Base-by-base conservation (phyloP, 92 coral and sea anemone species). In the Galaxea fascicularis region DNA sequence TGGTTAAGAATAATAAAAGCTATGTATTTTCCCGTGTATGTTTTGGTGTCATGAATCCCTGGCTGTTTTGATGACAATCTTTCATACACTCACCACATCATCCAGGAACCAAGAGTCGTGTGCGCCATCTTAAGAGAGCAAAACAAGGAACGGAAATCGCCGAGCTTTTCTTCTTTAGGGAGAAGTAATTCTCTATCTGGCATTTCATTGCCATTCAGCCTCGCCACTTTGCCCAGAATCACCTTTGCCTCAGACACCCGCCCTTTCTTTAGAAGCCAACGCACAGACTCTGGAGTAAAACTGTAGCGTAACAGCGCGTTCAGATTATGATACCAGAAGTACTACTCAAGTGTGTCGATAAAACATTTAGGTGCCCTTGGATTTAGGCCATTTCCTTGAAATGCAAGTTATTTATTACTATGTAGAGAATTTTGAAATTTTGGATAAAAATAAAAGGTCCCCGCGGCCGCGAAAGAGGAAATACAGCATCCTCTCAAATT, bases 261-360 rank as follows among this genome's bases (percentile, higher is more conserved):
- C 4, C 87, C 90, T 51, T 85, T 90, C 80, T 79, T 75, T 8
- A 80, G 73, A 39, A 85, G 87, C 93, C 93, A 90, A 12, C 93
- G 93, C 14, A 85, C 89, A 41, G 93, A 90, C 73, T 90, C 93
- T 53, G 93, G 90, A 10, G 83, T 85, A 27, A 74, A 73, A 70
- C 93, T 90, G 58, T 53, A 18, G 5, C 21, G 41, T 0, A 14
- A 74, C 11, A 18, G 1, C 13, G 9, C 17, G 20, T 3, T 18
- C 21, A 18, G 22, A 30, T 3, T 10, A 39, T 70, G 52, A 41
- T 10, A 17, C 0, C 8, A 20, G 22, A 71, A 35, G 41, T 2
- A 35, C 41, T 35, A 35, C 41, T 2, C 41, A 35, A 35, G 41
- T 2, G 3, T 35, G 41, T 35, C 41, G 41, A 35, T 35, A 2